Conservation (phyloP, 2,888 invertebrate genomes). For the Eudasyphora cyanicolor region DNA sequence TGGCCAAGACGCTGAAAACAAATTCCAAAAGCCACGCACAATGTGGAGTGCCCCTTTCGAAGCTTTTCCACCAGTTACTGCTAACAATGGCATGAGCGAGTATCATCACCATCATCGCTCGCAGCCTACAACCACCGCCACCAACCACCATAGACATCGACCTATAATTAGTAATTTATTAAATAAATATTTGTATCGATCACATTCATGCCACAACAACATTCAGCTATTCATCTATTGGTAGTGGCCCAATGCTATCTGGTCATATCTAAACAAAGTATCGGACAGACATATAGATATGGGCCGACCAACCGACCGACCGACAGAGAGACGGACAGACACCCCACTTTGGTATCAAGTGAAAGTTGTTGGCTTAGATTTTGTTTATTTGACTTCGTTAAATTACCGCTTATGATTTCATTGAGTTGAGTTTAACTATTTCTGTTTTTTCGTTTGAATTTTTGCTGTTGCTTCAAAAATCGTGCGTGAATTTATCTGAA, state of each 20-base stretch:
- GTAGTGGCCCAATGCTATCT: slow-evolving; percentile 6
- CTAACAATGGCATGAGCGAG: slow-evolving; percentile 13
- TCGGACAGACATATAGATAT: neutral
- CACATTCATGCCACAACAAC: neutral
- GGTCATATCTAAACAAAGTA: neutral
- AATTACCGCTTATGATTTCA: slow-evolving; percentile 21
- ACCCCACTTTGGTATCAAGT: slow-evolving; percentile 40
- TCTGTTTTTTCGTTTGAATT: no score
- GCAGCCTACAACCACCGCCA: neutral
- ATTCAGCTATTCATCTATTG: no score
- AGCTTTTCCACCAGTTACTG: slow-evolving; percentile 5
- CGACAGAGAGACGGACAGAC: no score
- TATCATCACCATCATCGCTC: slow-evolving; percentile 18
- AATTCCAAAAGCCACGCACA: slow-evolving; percentile 32
- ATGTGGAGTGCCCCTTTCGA: neutral
- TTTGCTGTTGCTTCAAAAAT: slow-evolving; percentile 26
- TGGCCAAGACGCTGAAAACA: neutral
- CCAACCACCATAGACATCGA: neutral
- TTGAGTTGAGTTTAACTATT: no score
- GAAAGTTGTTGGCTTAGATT: slow-evolving; percentile 54
- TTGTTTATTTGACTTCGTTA: slow-evolving; percentile 16
- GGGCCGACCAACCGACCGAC: no score
- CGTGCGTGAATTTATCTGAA: slow-evolving; percentile 53
- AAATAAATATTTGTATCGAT: slow-evolving; percentile 45
- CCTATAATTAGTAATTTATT: slow-evolving; percentile 33